Evolutionary conservation across 2,113 vertebrate genomes (phyloP).

Genomic region (Menidia beryllina): DNA sequence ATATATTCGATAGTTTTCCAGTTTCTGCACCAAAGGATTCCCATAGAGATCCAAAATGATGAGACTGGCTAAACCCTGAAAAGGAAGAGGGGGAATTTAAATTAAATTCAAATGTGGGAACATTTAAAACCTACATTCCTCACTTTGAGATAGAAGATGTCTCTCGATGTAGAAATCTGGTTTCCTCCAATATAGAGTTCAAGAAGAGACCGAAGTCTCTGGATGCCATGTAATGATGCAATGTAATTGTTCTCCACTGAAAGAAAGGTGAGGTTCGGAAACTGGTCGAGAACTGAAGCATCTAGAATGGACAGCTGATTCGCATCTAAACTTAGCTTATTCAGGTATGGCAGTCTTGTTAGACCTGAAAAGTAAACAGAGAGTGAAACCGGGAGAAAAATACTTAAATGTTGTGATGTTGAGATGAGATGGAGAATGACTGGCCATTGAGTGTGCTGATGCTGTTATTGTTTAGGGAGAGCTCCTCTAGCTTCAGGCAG

Average conservation of each 20-base stretch:
- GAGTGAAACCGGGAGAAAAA: neutral
- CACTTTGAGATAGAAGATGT: constrained; percentile 82
- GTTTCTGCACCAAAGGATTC: constrained; percentile 84
- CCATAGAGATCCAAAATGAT: constrained; percentile 87
- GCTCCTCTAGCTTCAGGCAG: constrained; percentile 86
- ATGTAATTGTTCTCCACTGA: constrained; percentile 88
- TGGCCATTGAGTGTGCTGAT: constrained; percentile 85
- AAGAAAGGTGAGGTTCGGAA: constrained; percentile 85
- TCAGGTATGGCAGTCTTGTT: constrained; percentile 82
- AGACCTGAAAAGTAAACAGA: constrained; percentile 79
- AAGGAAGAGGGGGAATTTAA: constrained; percentile 13
- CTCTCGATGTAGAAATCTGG: constrained; percentile 82
- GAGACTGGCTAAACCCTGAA: constrained; percentile 84
- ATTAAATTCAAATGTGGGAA: neutral
- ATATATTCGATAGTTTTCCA: constrained; percentile 88
- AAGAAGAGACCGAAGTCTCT: constrained; percentile 81
- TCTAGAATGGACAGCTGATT: constrained; percentile 85
- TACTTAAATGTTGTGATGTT: neutral
- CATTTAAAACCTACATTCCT: neutral
- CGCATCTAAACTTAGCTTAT: constrained; percentile 84
- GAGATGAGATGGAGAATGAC: constrained; percentile 6
- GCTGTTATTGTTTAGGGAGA: constrained; percentile 86
- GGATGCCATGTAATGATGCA: constrained; percentile 82
- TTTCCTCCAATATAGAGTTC: constrained; percentile 89
- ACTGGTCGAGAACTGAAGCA: constrained; percentile 77